A percentile compares a stretch with the other conserved stretches of the same genome.
Evolutionary conservation across 2,797 vertebrate genomes (phyloP).

Genomic region (Megaceryle alcyon): DNA sequence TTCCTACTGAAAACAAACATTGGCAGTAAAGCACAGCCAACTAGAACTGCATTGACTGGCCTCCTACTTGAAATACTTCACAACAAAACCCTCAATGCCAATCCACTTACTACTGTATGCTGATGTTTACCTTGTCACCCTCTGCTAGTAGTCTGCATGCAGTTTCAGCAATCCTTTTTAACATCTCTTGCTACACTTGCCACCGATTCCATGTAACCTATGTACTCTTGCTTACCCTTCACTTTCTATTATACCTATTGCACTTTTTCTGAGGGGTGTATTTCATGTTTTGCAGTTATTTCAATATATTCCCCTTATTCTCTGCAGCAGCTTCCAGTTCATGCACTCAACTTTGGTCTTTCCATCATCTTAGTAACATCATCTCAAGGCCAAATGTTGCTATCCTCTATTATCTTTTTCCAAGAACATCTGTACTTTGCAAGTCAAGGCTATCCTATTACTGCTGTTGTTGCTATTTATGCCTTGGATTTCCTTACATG

Average conservation of each 20-base stretch:
- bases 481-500: background rate
- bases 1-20: background rate
- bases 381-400: background rate
- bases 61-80: background rate
- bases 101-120: background rate
- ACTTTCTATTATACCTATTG: background rate
- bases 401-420: background rate
- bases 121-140: background rate
- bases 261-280: background rate
- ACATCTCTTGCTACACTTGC: background rate
- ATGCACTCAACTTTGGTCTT: background rate
- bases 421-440: background rate
- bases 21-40: background rate
- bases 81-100: background rate
- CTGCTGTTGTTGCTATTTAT: background rate
- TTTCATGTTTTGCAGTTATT: background rate
- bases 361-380: background rate
- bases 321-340: background rate
- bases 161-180: background rate
- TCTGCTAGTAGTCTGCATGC: background rate
- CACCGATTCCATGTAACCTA: background rate
- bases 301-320: background rate
- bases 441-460: background rate
- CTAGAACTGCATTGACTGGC: background rate
- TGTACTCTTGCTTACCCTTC: background rate